These are phyloP conservation scores for Ophion ventricosus DNA, from an alignment of 2,888 invertebrate species.

Conservation along the genomic window DNA sequence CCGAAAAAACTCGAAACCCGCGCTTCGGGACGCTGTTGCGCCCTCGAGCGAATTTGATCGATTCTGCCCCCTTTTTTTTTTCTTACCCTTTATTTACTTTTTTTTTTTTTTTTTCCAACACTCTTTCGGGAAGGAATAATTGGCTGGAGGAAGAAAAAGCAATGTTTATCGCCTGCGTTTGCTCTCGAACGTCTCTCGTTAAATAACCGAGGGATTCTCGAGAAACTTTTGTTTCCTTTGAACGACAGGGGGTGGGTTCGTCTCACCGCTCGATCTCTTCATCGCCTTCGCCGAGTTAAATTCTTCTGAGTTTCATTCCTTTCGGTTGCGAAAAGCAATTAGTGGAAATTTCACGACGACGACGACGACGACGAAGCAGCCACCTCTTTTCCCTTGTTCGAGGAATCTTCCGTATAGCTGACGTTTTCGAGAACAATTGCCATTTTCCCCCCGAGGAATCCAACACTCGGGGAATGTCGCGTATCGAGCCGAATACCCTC, in stretches of 20 bases:
- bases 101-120: conserved; percentile 6
- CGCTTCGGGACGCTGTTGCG: conserved; percentile 62
- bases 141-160: not conserved
- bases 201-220: conserved; percentile 31
- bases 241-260: not conserved
- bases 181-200: conserved; percentile 4
- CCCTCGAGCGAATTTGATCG: conserved; percentile 55
- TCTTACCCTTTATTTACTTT: not conserved
- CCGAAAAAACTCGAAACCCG: conserved; percentile 29
- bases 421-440: conserved; percentile 69
- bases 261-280: conserved; percentile 32
- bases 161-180: conserved; percentile 7
- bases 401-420: conserved; percentile 60
- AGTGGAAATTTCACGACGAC: conserved; percentile 45
- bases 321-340: conserved; percentile 64
- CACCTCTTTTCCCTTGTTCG: conserved; percentile 18
- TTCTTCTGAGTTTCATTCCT: conserved; percentile 49
- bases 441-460: conserved; percentile 32
- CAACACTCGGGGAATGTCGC: too few species aligned
- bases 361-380: not conserved
- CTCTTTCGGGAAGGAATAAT: conserved; percentile 10
- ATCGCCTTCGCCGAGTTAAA: conserved; percentile 15
- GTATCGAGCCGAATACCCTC: too few species aligned
- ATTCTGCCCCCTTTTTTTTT: too few species aligned
- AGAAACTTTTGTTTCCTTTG: conserved; percentile 39